Base-by-base conservation (phyloP, 1,140 invertebrate species). In the Brachionus calyciflorus region DNA sequence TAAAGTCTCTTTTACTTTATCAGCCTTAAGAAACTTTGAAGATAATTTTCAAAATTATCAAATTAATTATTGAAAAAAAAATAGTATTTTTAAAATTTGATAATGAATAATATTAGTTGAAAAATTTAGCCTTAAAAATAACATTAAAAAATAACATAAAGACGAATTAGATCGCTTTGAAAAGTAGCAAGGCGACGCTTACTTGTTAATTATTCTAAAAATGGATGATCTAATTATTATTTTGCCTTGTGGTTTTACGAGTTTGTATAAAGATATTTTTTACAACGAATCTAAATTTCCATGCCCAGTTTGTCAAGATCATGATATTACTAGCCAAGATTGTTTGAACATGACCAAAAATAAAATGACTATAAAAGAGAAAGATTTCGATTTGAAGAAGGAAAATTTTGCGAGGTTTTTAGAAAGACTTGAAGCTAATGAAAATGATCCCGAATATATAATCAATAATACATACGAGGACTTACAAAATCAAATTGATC, bases 291-390 rank as follows among this genome's bases (percentile, higher is more conserved):
- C 19, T 10, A 26, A 28, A 55, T 55, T 55, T 55, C 51, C 19
- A 55, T 55, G 51, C 30, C 51, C 51, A 55, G 19, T 55, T 55
- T 55, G 51, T 28, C 26, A 0, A 9, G n/a, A 55, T 9, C 51
- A 55, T 55, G 3, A 12, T n/a, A 55, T 55, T 12, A 24, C 51
- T 28, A 55, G 0, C 9, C 21, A 55, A 55, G 51, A 55, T 9
- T 55, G 51, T 55, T 30, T 55, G 28, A 28, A 55, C 24, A 55
- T 55, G 51, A 24, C 26, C 26, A 55, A 55, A 55, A 55, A 55
- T 55, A 55, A 24, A n/a, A 55, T 55, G 24, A 14, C n/a, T 7
- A 26, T 55, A 12, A 55, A 55, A 28, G 51, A 55, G 51, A 55
- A 4, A 12, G 30, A 55, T 26, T 12, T 55, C 9, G 26, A 55